phyloP scores from a whole-genome alignment of 2,113 vertebrate species.

The Riparia riparia region DNA sequence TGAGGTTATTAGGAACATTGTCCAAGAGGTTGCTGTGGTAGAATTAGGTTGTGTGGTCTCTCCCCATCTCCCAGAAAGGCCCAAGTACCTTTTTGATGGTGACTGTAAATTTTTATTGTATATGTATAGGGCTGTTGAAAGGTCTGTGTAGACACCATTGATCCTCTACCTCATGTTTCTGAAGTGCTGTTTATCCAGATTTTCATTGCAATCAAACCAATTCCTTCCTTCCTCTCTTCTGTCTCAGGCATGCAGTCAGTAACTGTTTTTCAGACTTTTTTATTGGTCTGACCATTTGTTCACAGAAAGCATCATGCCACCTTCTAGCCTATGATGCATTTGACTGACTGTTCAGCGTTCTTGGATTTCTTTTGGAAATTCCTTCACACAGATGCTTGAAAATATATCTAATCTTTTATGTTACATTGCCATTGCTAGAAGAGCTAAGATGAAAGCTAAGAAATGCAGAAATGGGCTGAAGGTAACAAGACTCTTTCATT shows the following conservation, averaged over 20 bases:
- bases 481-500: slow-evolving; percentile 17
- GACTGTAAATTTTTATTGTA: background rate
- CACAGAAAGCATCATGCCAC: background rate
- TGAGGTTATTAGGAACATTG: background rate
- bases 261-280: background rate
- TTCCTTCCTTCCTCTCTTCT: background rate
- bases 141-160: background rate
- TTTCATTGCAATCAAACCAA: background rate
- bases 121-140: background rate
- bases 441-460: background rate
- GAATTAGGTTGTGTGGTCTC: background rate
- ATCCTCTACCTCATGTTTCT: background rate
- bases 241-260: background rate
- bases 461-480: background rate
- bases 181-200: background rate
- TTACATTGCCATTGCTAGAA: background rate
- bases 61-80: background rate
- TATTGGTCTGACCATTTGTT: background rate
- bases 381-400: background rate
- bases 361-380: background rate
- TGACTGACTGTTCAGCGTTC: background rate
- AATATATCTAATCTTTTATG: background rate
- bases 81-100: background rate
- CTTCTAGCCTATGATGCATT: background rate
- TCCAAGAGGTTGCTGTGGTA: background rate